Conservation (phyloP, 2,888 invertebrate genomes). For the Julus scandinavius region DNA sequence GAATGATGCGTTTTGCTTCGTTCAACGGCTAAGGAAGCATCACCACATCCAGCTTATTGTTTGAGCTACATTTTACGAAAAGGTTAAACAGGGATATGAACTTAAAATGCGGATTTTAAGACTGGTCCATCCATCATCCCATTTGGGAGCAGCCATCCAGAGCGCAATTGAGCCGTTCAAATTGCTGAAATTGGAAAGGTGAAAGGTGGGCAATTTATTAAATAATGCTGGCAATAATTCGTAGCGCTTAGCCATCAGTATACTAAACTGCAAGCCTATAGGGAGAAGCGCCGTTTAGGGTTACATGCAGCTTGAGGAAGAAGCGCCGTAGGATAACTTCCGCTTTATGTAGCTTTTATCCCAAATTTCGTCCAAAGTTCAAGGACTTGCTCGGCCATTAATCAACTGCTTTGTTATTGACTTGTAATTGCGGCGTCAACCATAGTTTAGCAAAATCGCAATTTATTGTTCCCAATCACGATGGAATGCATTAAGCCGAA, state of each 20-base stretch:
- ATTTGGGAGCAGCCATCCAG: background rate
- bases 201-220: conserved; percentile 9
- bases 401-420: background rate
- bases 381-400: background rate
- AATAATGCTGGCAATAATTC: background rate
- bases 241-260: background rate
- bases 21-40: background rate
- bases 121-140: background rate
- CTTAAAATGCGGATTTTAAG: background rate
- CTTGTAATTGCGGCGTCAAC: background rate
- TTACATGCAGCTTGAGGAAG: too few relatives aligned
- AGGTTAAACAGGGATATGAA: background rate
- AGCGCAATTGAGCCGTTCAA: background rate
- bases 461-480: background rate
- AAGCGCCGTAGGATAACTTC: too few relatives aligned
- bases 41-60: background rate
- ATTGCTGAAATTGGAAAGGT: background rate
- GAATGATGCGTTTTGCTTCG: background rate
- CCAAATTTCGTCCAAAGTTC: background rate
- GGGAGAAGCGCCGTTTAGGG: too few relatives aligned
- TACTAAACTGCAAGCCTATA: too few relatives aligned
- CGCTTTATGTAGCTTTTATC: too few relatives aligned
- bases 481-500: background rate
- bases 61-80: background rate
- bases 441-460: background rate